Conservation (phyloP, 1,140 invertebrate genomes). For the Solen grandis region DNA sequence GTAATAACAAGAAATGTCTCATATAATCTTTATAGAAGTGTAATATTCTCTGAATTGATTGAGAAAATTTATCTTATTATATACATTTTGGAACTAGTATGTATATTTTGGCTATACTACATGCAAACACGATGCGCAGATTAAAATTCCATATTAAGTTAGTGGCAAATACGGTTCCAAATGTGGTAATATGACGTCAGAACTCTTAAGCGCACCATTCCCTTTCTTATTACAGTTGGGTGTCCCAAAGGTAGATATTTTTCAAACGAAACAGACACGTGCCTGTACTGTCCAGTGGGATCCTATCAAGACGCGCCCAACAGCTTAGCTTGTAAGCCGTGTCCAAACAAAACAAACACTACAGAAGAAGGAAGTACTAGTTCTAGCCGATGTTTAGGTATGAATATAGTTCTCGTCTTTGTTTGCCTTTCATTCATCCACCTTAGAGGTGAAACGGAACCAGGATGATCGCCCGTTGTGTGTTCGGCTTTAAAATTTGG, state of each 20-base stretch:
- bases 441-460: neutral
- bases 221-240: neutral
- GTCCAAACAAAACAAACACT: neutral
- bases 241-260: neutral
- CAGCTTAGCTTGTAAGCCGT: neutral
- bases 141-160: neutral
- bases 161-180: neutral
- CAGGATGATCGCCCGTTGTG: neutral
- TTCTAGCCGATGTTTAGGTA: neutral
- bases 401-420: neutral
- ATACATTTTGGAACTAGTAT: neutral
- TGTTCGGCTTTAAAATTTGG: neutral
- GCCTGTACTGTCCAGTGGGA: neutral
- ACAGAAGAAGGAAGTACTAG: neutral
- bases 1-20: neutral
- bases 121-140: neutral
- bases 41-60: neutral
- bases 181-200: neutral
- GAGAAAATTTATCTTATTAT: neutral
- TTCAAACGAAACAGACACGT: neutral
- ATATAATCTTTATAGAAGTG: neutral
- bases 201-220: neutral
- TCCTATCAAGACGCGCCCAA: neutral
- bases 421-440: neutral
- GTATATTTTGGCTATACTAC: neutral